Evolutionary conservation across 2,888 invertebrate genomes (phyloP).

Genomic region (Tetragonula carbonaria): DNA sequence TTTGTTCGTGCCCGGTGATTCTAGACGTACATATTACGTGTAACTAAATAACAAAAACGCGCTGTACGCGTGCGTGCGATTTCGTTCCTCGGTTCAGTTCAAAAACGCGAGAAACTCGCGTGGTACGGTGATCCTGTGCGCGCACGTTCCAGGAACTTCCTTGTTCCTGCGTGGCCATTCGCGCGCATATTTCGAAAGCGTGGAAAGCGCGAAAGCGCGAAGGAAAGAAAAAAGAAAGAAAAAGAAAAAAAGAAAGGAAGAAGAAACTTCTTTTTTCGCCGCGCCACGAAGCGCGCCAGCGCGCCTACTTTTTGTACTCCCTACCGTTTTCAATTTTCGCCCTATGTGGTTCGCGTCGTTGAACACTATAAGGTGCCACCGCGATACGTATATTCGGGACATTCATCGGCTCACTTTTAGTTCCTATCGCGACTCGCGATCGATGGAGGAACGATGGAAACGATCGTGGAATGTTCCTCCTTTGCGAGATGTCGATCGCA

Average conservation of each 20-base stretch:
- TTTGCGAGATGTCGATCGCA: not conserved
- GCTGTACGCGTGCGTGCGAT: not conserved
- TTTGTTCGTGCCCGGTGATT: conserved; percentile 11
- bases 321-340: conserved; percentile 76
- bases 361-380: conserved; percentile 24
- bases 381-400: conserved; percentile 18
- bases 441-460: conserved; percentile 34
- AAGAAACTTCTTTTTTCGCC: not conserved
- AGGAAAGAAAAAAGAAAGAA: not conserved
- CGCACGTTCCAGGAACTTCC: not conserved
- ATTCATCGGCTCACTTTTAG: conserved; percentile 56
- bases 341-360: conserved; percentile 53
- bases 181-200: not conserved
- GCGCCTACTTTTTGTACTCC: conserved; percentile 66
- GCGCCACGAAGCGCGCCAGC: conserved; percentile 32
- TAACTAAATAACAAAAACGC: not conserved
- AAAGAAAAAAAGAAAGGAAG: too few species aligned
- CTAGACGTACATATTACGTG: not conserved
- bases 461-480: conserved; percentile 30
- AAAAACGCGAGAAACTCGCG: conserved; percentile 19
- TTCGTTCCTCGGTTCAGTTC: conserved; percentile 13
- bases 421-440: conserved; percentile 56
- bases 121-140: not conserved
- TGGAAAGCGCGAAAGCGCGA: not conserved
- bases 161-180: not conserved